Evolutionary conservation across 2,113 vertebrate species (phyloP).

Genomic region (Nycticorax nycticorax): DNA sequence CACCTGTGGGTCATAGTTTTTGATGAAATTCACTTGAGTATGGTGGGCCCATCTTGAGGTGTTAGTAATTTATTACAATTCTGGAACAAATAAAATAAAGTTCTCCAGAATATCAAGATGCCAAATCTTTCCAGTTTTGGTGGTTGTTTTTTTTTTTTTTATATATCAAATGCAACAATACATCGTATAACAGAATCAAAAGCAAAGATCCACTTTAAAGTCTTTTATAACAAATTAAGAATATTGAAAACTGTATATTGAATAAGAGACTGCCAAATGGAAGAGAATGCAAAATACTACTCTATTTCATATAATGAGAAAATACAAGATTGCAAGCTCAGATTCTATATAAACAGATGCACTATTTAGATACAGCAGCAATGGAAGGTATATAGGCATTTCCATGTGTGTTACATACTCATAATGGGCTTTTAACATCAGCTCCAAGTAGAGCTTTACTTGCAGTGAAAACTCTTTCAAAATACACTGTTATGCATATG

Average conservation of each 20-base stretch:
- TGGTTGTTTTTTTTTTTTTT: neutral
- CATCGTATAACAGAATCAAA: neutral
- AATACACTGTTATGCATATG: conserved; percentile 13
- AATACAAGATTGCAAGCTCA: neutral
- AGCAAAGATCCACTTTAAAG: neutral
- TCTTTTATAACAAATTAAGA: neutral
- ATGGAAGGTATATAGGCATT: neutral
- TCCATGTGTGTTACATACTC: neutral
- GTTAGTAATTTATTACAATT: neutral
- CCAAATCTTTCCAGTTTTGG: neutral
- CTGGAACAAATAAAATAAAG: neutral
- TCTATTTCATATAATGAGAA: neutral
- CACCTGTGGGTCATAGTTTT: neutral
- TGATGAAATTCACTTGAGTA: neutral
- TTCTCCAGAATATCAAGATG: neutral
- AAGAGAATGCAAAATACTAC: neutral
- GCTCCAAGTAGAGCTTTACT: neutral
- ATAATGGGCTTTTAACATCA: neutral
- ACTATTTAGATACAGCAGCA: neutral
- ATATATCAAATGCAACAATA: neutral
- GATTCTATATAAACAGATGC: neutral
- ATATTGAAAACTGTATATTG: neutral
- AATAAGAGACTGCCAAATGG: neutral
- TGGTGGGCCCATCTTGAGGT: neutral
- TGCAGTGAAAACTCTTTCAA: neutral